Evolutionary conservation across 2,888 invertebrate genomes (phyloP), one percentile per base, ranked within the genome.

Genomic region (Lasioglossum malachurum): DNA sequence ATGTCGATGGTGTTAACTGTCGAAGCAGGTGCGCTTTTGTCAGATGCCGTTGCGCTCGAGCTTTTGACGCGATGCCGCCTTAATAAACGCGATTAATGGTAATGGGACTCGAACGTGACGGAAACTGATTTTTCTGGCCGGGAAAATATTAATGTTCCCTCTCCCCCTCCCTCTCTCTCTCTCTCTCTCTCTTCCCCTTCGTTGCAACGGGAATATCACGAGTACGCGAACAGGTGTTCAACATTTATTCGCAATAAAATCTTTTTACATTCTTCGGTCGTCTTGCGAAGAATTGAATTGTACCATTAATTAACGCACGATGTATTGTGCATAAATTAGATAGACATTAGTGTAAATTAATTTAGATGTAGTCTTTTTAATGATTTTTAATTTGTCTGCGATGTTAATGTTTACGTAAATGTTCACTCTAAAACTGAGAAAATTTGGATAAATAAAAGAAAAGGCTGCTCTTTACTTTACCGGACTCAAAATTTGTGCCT

Each of bases 1-100:
- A 86, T 80, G 86, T 83, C 82, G 83, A 84, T 82, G 86, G 88
- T 91, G 92, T 87, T 92, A 92, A 92, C 89, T 89, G 87, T 86
- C 87, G 87, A 89, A 88, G 92, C 93, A 93, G 93, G 93, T 93
- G 93, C 89, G 88, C 87, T 80, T 88, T 84, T 87, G 87, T 86
- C 85, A 27, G 60, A 60, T 78, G 75, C 77, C 80, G 76, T 78
- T 27, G 76, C 80, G 74, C 67, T 57, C 49, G 72, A 83, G 72
- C 84, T 83, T 89, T 82, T 87, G 85, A 87, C 31, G 76, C 14
- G 44, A 38, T 8, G 75, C 78, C 85, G 82, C 69, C 78, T 75
- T 78, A 86, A 76, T 77, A 79, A 79, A 78, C 76, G 53, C 78
- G 75, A 84, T 86, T 75, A 78, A 75, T 75, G 71, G 83, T 79